These are phyloP conservation scores for Cacatua alba DNA, from an alignment of 2,113 vertebrate species.

Conservation along the genomic window DNA sequence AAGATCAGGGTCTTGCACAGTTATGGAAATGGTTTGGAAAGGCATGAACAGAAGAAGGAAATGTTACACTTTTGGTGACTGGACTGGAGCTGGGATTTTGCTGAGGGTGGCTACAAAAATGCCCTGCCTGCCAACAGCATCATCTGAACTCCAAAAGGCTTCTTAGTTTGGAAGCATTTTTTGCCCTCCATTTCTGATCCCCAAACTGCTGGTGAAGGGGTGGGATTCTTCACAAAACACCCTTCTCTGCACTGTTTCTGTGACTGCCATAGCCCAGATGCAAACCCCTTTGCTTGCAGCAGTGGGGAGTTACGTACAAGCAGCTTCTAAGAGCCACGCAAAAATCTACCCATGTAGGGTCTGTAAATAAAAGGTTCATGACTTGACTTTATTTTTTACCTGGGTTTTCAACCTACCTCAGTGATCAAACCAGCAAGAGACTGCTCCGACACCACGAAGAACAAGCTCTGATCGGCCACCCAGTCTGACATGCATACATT, in stretches of 20 bases:
- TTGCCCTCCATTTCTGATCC: neutral
- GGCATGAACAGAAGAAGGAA: conserved; percentile 22
- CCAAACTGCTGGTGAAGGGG: neutral
- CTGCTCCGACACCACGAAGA: neutral
- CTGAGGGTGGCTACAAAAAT: neutral
- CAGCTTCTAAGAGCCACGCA: neutral
- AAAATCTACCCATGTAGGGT: neutral
- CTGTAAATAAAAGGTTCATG: neutral
- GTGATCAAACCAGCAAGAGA: neutral
- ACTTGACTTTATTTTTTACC: neutral
- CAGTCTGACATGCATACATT: neutral
- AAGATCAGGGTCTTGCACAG: conserved; percentile 36
- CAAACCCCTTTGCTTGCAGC: neutral
- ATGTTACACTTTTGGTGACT: neutral
- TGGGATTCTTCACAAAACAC: neutral
- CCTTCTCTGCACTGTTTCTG: neutral
- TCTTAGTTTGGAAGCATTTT: neutral
- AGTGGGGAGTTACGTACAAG: neutral
- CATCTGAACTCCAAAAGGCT: neutral
- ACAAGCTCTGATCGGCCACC: neutral
- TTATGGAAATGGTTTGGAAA: conserved; percentile 38
- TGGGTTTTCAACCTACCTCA: neutral
- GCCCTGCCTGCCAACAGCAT: neutral
- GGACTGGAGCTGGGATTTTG: neutral
- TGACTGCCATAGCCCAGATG: neutral